Percentiles rank a stretch among this genome's conserved stretches.
Evolutionary conservation across 2,888 invertebrate species (phyloP).

Genomic region (Tetanocera ferruginea): DNA sequence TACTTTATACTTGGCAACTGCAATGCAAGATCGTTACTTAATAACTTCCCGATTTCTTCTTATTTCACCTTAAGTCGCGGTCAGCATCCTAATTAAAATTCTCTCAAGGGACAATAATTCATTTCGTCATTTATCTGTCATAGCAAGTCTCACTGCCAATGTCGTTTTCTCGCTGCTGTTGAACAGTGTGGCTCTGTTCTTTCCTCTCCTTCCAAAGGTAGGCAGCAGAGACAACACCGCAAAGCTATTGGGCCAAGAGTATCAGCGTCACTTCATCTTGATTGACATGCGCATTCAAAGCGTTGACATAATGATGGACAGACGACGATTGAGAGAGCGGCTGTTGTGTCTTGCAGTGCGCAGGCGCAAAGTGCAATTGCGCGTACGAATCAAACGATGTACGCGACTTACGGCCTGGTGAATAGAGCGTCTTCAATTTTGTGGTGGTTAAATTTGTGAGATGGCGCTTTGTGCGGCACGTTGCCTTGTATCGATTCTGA

Average conservation of each 20-base stretch:
- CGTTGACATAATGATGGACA: slow-evolving; percentile 70
- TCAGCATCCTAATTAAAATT: slow-evolving; percentile 50
- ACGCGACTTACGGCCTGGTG: not conserved
- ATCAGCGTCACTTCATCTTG: slow-evolving; percentile 68
- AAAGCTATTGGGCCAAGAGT: slow-evolving; percentile 43
- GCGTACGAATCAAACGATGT: not conserved
- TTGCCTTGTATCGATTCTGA: not conserved
- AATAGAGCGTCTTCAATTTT: not conserved
- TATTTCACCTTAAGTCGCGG: no score
- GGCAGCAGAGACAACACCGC: no score
- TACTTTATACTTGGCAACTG: no score
- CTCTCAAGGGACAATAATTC: slow-evolving; percentile 47
- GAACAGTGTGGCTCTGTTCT: not conserved
- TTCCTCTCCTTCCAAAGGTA: no score
- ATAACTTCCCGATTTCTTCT: no score
- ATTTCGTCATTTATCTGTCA: slow-evolving; percentile 39
- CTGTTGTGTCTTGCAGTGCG: slow-evolving; percentile 36
- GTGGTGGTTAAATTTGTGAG: slow-evolving; percentile 48
- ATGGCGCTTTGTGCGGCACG: slow-evolving; percentile 43
- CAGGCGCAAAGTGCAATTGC: slow-evolving; percentile 39
- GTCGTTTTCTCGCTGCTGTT: not conserved
- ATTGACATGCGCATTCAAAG: slow-evolving; percentile 70
- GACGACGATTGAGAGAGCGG: slow-evolving; percentile 44
- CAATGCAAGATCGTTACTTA: no score
- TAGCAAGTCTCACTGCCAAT: not conserved